phyloP scores from a whole-genome alignment of 2,113 vertebrate species.

The Ptyas mucosa region DNA sequence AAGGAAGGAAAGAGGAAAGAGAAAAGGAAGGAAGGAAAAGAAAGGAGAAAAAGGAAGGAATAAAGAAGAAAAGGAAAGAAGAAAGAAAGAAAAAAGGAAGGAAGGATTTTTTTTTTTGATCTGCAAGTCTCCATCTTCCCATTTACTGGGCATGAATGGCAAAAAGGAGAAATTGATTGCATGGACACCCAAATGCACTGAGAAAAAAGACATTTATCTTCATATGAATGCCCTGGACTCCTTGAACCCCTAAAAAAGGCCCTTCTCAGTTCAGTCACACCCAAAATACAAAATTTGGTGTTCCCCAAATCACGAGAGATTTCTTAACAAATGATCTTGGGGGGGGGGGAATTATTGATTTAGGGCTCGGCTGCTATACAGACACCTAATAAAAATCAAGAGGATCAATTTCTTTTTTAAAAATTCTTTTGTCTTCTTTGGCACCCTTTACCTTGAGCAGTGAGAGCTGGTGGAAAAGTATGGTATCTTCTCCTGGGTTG shows the following conservation, averaged over 20 bases:
- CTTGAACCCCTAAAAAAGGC: not conserved
- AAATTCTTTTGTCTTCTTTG: too few relatives aligned
- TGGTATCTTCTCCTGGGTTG: slow-evolving; percentile 46
- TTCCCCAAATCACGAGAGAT: slow-evolving; percentile 29
- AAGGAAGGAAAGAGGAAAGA: too few relatives aligned
- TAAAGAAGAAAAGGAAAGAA: too few relatives aligned
- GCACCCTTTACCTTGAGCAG: slow-evolving; percentile 37
- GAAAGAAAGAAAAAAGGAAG: too few relatives aligned
- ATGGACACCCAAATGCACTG: not conserved
- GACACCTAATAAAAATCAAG: slow-evolving; percentile 66
- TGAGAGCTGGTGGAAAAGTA: slow-evolving; percentile 46
- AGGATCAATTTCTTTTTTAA: slow-evolving; percentile 57
- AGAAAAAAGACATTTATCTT: not conserved
- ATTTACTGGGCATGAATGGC: not conserved
- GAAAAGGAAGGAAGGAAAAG: not conserved
- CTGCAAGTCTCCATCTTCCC: not conserved
- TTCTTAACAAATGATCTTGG: not conserved
- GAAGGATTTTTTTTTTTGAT: not conserved
- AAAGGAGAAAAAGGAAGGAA: not conserved
- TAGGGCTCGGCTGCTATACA: slow-evolving; percentile 41
- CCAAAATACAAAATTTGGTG: not conserved
- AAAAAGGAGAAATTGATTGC: not conserved
- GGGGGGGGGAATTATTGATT: slow-evolving; percentile 37
- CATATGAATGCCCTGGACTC: not conserved
- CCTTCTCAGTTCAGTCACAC: not conserved